Evolutionary conservation across 2,797 vertebrate genomes (phyloP), one percentile per base, ranked within the genome.

Genomic region (Todus mexicanus): DNA sequence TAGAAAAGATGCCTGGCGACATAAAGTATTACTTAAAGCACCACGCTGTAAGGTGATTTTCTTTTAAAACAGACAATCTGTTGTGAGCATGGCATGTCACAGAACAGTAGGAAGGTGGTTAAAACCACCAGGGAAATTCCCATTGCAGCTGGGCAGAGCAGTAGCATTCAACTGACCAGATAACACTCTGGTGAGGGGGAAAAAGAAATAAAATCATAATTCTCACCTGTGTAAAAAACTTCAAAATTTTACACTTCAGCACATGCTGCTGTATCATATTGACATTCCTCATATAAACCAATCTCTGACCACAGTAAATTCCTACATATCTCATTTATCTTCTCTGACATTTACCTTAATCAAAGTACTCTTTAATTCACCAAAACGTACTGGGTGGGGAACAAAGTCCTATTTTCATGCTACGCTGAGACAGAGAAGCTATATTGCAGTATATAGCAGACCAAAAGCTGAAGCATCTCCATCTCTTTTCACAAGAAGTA

Each of bases 191-290:
- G 6, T 60, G 20, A 16, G 42, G 13, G 40, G 40, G 40, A 42
- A 42, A 42, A 10, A 42, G 16, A 42, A 42, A 42, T 12, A 81
- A 77, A 74, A 70, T 3, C 2, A 1, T 2, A 0, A 23, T 12
- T 85, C 59, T 86, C 70, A 86, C 7, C 42, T 12, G 5, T 7
- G 27, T 10, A 70, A 76, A 64, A n/a, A 81, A 47, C 42, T 86
- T 59, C 43, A 37, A 47, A 31, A 54, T 15, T 25, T 61, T 10
- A 26, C 1, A 7, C 18, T 76, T 59, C 51, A 76, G 64, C 27
- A 73, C 37, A 69, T 10, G 15, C 20, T 77, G 35, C 13, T 17
- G 3, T 6, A 38, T 26, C 18, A 19, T 35, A 35, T 1, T 56
- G 64, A 43, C 20, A 27, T 29, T 63, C 63, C 48, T 63, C 33